phyloP scores from a whole-genome alignment of 2,797 vertebrate genomes.

The Mus spretus region DNA sequence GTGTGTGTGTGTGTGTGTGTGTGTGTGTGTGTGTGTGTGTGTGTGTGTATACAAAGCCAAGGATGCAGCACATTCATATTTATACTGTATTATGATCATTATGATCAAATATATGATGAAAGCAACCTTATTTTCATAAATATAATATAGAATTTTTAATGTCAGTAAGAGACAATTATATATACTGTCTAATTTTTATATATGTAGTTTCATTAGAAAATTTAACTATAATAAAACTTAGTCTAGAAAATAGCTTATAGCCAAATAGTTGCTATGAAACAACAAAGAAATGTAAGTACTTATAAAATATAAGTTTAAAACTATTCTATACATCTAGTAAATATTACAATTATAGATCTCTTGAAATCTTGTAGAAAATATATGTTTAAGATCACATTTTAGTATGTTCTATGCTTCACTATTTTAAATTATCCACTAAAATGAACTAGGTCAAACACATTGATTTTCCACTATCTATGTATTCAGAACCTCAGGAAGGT shows the following conservation, averaged over 20 bases:
- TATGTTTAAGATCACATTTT: background rate
- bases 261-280: background rate
- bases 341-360: background rate
- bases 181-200: background rate
- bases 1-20: background rate
- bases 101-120: background rate
- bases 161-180: background rate
- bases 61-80: background rate
- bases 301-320: background rate
- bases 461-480: background rate
- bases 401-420: background rate
- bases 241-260: background rate
- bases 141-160: background rate
- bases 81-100: background rate
- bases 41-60: background rate
- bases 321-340: background rate
- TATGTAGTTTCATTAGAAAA: background rate
- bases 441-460: background rate
- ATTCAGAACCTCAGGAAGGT: background rate
- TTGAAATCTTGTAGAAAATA: background rate
- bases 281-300: background rate
- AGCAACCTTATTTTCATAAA: background rate
- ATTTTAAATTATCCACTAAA: background rate
- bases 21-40: background rate
- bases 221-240: background rate